Base-by-base conservation (phyloP, 2,797 vertebrate species). In the Pelochelys cantorii region DNA sequence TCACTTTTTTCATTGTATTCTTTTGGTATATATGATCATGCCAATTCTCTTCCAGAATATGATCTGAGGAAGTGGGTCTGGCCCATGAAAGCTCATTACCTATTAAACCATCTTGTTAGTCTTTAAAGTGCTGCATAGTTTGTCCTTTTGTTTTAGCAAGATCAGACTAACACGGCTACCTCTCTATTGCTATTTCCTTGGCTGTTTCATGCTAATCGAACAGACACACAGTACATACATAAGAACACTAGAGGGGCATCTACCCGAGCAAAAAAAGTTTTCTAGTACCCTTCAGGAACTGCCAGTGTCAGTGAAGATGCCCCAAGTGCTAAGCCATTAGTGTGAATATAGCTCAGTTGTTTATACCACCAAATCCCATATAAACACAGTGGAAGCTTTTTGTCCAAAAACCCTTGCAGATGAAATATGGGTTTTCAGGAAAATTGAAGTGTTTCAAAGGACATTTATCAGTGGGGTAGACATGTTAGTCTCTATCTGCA, bases 231-330 rank as follows among this genome's bases (percentile, higher is more conserved):
- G 78, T 37, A 8, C 42, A 86, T 65, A 65, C 5, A 84, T 3
- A 57, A 37, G 78, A 71, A 85, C 88, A 95, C 68, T 15, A 90
- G 84, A 79, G 53, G 53, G 42, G 87, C 7, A 12, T 48, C 65
- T 75, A 11, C 34, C 55, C 34, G 60, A 88, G 6, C 53, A 87
- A 54, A 87, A 86, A 5, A 79, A 11, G 57, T 60, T 79, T 9
- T 81, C 87, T 94, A 62, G 29, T 86, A 23, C 29, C 22, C 34
- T 89, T 91, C 31, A 75, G 87, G 27, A 94, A 62, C 1, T 92
- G 8, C 62, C 31, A 65, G 31, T 17, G 10, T 17, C 31, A 34
- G 62, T 68, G 17, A 53, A 54, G 80, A 94, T 75, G 14, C 65
- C 85, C 75, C 5, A 48, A 23, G 57, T 74, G 93, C 0, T 10